Evolutionary conservation across 2,888 invertebrate species (phyloP), one percentile per base, ranked within the genome.

Genomic region (Augiades crinisus): DNA sequence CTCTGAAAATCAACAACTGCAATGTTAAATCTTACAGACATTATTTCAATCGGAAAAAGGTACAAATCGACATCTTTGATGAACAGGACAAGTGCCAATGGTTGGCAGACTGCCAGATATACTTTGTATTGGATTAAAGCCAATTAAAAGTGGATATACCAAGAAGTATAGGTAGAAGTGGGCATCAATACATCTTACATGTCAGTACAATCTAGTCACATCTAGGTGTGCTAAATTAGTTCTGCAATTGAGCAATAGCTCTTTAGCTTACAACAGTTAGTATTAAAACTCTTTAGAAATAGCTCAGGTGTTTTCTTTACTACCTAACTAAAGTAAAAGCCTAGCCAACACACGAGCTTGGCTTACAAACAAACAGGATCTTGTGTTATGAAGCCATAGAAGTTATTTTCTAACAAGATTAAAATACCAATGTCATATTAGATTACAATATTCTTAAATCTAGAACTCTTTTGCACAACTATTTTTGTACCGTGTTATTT

Each of bases 81-180:
- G 82, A 80, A 81, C 79, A 79, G 76, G 74, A 72, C 77, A 66
- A 81, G 81, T 79, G 82, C 80, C 82, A 74, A 87, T 85, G 75
- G 67, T 65, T 89, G 89, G 89, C 78, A 22, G 0, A 4, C 2
- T 65, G 83, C 88, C 89, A 89, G 76, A 78, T 81, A 83, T 81
- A 87, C 81, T 88, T 86, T 84, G 81, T 81, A 85, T 87, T 88
- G 88, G 89, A 89, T 86, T 85, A 81, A 68, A 79, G 87, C 89
- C 89, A 89, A 88, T 89, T 88, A 89, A 87, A 86, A 85, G 78
- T 79, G 81, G 74, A 59, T 65, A 27, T 27, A 71, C 60, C 73
- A 78, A 79, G 60, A 71, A 67, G 68, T 75, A 71, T 73, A 72
- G 68, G 68, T 70, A 68, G 61, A 68, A 70, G 58, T 65, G 59